Evolutionary conservation across 2,888 invertebrate genomes (phyloP).

Genomic region (Sericinus montela): DNA sequence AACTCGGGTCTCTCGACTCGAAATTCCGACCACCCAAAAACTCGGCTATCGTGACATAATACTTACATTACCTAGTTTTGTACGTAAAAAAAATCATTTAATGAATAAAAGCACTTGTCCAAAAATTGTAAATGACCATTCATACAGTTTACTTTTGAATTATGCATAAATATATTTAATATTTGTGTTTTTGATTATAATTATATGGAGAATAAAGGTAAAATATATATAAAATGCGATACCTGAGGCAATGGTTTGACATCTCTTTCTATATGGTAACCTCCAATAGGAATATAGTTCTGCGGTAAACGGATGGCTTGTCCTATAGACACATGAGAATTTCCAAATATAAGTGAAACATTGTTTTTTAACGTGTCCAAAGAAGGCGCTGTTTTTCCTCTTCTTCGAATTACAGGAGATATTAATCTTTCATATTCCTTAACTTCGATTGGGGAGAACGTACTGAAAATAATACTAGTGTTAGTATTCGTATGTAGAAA

Average conservation of each 20-base stretch:
- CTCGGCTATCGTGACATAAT: too few relatives aligned
- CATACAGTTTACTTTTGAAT: too few relatives aligned
- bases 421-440: constrained; percentile 12
- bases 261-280: constrained; percentile 30
- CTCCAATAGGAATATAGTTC: constrained; percentile 28
- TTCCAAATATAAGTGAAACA: constrained; percentile 29
- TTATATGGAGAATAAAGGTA: too few relatives aligned
- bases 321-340: constrained; percentile 30
- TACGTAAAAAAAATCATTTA: too few relatives aligned
- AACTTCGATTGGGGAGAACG: neutral
- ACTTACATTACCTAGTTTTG: too few relatives aligned
- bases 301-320: constrained; percentile 27
- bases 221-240: neutral
- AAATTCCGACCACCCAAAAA: too few relatives aligned
- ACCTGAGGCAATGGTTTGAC: constrained; percentile 33
- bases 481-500: too few relatives aligned
- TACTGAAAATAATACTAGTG: neutral
- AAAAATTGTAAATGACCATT: too few relatives aligned
- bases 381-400: constrained; percentile 19
- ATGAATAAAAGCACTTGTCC: too few relatives aligned
- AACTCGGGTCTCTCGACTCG: too few relatives aligned
- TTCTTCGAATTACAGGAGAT: constrained; percentile 12
- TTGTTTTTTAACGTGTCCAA: constrained; percentile 25
- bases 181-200: too few relatives aligned
- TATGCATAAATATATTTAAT: too few relatives aligned